These are phyloP conservation scores for Cryptus viduatorius DNA, from an alignment of 2,888 invertebrate genomes.

Conservation along the genomic window DNA sequence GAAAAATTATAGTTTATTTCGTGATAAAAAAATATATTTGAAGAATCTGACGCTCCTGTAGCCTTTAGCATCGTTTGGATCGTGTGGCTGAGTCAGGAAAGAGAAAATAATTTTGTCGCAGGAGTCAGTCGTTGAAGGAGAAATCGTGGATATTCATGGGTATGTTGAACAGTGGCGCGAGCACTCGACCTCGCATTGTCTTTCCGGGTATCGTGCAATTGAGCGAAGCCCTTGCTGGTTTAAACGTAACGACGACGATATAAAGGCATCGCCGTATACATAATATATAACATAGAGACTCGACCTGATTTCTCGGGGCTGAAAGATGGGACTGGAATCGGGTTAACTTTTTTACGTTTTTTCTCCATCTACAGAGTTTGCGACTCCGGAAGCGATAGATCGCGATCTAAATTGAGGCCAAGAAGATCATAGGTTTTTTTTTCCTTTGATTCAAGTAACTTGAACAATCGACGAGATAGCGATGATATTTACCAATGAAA, in stretches of 20 bases:
- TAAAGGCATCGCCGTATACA: conserved; percentile 37
- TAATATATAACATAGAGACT: conserved; percentile 44
- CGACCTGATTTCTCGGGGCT: conserved; percentile 54
- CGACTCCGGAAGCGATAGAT: conserved; percentile 40
- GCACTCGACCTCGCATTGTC: conserved; percentile 68
- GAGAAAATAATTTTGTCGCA: conserved; percentile 17
- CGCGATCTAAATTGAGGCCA: conserved; percentile 43
- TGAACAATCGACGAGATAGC: neutral
- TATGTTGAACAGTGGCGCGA: conserved; percentile 13
- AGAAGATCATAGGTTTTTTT: conserved; percentile 34
- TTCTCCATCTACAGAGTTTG: conserved; percentile 34
- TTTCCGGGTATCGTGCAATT: conserved; percentile 55
- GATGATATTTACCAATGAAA: conserved; percentile 79
- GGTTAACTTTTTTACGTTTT: neutral
- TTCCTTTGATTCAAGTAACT: neutral
- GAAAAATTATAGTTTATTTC: too few species aligned
- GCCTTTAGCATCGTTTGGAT: neutral
- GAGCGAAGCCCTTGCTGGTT: conserved; percentile 63
- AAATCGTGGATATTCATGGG: conserved; percentile 62
- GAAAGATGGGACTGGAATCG: neutral
- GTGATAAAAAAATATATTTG: neutral
- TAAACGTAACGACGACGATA: conserved; percentile 55
- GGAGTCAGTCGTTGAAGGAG: conserved; percentile 15
- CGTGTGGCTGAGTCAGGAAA: neutral
- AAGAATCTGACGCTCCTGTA: neutral